phyloP scores from a whole-genome alignment of 2,113 vertebrate genomes.

The Podilymbus podiceps region DNA sequence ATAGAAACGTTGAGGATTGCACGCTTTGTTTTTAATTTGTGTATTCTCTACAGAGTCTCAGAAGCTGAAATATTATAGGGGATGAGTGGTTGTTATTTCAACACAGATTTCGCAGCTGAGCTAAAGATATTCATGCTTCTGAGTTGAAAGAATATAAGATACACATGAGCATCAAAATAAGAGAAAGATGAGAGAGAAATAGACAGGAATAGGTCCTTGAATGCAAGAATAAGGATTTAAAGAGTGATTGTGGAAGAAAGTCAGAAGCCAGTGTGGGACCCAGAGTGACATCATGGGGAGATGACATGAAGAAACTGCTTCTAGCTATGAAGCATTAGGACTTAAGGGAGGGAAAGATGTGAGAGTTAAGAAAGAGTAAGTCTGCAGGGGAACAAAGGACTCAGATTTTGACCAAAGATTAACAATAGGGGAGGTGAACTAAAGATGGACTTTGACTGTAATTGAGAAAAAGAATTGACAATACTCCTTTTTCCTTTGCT shows the following conservation, averaged over 20 bases:
- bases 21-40: not conserved
- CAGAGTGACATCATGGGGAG: not conserved
- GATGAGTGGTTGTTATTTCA: not conserved
- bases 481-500: not conserved
- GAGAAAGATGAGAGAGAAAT: not conserved
- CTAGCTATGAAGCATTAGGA: not conserved
- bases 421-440: constrained; percentile 17
- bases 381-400: not conserved
- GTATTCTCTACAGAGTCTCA: not conserved
- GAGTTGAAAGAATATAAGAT: not conserved
- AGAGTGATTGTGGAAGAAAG: not conserved
- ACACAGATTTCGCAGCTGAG: not conserved
- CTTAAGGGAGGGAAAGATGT: not conserved
- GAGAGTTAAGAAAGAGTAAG: constrained; percentile 1
- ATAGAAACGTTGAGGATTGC: not conserved
- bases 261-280: not conserved
- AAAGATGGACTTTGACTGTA: not conserved
- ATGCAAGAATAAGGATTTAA: not conserved
- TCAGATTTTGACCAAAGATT: constrained; percentile 27
- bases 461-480: not conserved
- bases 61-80: not conserved
- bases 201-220: not conserved
- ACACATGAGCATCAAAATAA: not conserved
- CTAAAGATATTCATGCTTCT: not conserved
- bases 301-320: not conserved